Evolutionary conservation across 2,797 vertebrate genomes (phyloP).

Genomic region (Lates japonicus): DNA sequence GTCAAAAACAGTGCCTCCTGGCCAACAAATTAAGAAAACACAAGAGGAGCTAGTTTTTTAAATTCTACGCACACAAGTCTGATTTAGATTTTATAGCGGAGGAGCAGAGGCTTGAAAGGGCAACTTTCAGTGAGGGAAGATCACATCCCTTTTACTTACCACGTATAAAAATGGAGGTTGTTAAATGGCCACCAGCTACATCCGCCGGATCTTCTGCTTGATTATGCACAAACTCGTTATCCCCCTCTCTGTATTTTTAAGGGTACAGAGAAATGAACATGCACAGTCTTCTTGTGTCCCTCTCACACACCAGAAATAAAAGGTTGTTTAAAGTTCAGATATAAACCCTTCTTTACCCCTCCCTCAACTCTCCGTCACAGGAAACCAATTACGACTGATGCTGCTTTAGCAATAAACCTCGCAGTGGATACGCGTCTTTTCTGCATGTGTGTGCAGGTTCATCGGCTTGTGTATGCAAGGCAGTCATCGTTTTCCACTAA

Average conservation of each 20-base stretch:
- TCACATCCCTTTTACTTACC: slow-evolving; percentile 1
- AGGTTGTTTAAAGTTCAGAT: slow-evolving; percentile 66
- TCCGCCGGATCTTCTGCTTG: not conserved
- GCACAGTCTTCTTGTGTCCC: slow-evolving; percentile 1
- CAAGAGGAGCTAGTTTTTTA: slow-evolving; percentile 1
- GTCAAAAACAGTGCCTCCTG: slow-evolving; percentile 26
- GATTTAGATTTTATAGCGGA: slow-evolving; percentile 34
- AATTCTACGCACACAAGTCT: slow-evolving; percentile 12
- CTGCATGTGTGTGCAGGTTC: not conserved
- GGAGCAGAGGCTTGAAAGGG: slow-evolving; percentile 27
- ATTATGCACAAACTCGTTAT: slow-evolving; percentile 8
- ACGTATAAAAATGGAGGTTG: slow-evolving; percentile 29
- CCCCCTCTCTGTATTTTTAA: slow-evolving; percentile 27
- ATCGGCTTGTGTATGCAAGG: slow-evolving; percentile 14
- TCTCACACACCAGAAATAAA: slow-evolving; percentile 39
- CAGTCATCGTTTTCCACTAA: slow-evolving; percentile 1
- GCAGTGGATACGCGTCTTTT: slow-evolving; percentile 12
- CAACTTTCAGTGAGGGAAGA: not conserved
- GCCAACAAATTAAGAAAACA: slow-evolving; percentile 25
- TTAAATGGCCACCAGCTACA: slow-evolving; percentile 31
- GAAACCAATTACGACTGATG: slow-evolving; percentile 44
- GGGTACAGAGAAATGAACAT: slow-evolving; percentile 1
- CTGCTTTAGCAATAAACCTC: slow-evolving; percentile 20
- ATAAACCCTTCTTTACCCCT: slow-evolving; percentile 68
- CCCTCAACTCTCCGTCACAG: slow-evolving; percentile 60